Evolutionary conservation across 2,113 vertebrate species (phyloP).

Genomic region (Bubo blakistoni): DNA sequence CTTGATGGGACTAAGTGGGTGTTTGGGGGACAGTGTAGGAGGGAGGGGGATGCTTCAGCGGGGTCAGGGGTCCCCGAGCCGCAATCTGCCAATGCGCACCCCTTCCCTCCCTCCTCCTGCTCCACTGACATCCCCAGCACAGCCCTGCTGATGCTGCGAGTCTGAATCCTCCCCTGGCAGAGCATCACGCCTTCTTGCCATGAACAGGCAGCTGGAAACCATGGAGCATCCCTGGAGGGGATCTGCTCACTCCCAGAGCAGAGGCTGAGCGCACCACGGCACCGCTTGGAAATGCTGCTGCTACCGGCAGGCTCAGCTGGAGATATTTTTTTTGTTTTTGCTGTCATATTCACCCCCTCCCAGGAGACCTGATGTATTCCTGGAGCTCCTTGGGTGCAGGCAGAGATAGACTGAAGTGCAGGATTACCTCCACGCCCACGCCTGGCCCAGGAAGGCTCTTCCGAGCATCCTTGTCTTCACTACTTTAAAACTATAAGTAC

Average conservation of each 20-base stretch:
- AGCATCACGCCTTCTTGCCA: background rate
- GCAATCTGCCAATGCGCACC: too few relatives aligned
- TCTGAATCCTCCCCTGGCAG: background rate
- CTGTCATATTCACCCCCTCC: background rate
- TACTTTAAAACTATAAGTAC: background rate
- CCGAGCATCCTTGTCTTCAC: background rate
- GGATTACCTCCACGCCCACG: background rate
- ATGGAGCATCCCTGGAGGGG: background rate
- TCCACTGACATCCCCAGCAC: background rate
- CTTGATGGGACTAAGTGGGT: background rate
- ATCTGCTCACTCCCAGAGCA: background rate
- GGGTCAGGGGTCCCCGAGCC: fast-evolving
- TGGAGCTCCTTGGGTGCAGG: background rate
- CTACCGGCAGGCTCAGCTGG: too few relatives aligned
- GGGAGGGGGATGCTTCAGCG: background rate
- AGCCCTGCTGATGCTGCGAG: background rate
- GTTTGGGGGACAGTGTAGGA: background rate
- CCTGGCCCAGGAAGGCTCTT: background rate
- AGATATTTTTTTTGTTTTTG: background rate
- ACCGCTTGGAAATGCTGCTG: background rate
- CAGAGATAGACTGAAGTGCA: background rate
- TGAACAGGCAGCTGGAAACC: background rate
- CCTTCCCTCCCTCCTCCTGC: background rate
- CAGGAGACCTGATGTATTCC: background rate
- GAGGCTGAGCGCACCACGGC: background rate